Evolutionary conservation across 2,888 invertebrate species (phyloP).

Genomic region (Philaethria dido): DNA sequence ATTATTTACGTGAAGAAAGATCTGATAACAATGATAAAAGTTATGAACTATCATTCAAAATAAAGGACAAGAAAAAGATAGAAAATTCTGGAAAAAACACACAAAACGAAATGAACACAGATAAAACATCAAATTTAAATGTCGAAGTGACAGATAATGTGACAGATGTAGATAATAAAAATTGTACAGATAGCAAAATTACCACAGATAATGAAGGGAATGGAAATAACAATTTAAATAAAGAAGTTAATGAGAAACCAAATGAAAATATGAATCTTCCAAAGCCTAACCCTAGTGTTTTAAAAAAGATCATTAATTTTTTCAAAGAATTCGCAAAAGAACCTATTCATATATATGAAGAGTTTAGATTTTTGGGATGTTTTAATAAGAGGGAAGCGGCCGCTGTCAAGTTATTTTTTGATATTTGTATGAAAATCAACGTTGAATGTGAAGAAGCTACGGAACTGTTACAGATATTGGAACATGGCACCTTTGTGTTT

Average conservation of each 20-base stretch:
- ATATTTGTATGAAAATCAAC: slow-evolving; percentile 42
- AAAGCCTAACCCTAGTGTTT: slow-evolving; percentile 11
- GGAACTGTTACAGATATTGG: slow-evolving; percentile 43
- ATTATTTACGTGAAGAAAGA: slow-evolving; percentile 51
- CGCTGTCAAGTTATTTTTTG: slow-evolving; percentile 53
- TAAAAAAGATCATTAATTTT: slow-evolving; percentile 51
- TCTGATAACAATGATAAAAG: slow-evolving; percentile 39
- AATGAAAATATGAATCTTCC: slow-evolving; percentile 3
- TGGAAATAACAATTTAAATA: slow-evolving; percentile 37
- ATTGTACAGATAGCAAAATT: background rate
- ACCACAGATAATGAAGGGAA: slow-evolving; percentile 9
- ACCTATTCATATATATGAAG: slow-evolving; percentile 44
- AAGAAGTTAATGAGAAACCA: slow-evolving; percentile 33
- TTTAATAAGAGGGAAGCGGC: slow-evolving; percentile 52
- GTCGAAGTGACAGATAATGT: background rate
- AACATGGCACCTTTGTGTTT: slow-evolving; percentile 29
- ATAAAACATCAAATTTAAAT: background rate
- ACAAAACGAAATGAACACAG: background rate
- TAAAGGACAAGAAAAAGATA: background rate
- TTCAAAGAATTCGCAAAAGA: slow-evolving; percentile 55
- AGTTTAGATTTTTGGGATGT: slow-evolving; percentile 61
- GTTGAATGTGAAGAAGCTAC: slow-evolving; percentile 36
- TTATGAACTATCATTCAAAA: background rate
- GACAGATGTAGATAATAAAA: background rate
- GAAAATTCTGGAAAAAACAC: background rate